Percentiles rank a stretch among this genome's conserved stretches.
Conservation (phyloP, 1,140 invertebrate species). For the Linepithema humile region DNA sequence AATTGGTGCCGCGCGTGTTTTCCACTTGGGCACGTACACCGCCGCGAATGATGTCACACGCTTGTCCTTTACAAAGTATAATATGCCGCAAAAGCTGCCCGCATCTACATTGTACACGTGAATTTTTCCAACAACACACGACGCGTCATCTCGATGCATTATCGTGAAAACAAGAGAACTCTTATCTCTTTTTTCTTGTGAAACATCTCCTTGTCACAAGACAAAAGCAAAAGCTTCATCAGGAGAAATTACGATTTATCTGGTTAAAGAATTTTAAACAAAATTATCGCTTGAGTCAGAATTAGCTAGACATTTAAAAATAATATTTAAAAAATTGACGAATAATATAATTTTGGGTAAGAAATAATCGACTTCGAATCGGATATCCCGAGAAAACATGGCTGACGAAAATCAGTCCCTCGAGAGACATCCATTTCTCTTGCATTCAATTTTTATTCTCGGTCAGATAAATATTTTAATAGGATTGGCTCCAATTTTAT, state of each 20-base stretch:
- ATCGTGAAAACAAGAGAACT: slow-evolving; percentile 1
- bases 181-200: background rate
- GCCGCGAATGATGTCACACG: slow-evolving; percentile 75
- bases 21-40: slow-evolving; percentile 79
- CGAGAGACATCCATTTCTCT: too few species aligned
- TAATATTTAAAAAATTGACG: background rate
- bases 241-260: too few species aligned
- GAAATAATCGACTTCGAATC: background rate
- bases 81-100: slow-evolving; percentile 43
- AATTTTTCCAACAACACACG: background rate
- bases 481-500: background rate
- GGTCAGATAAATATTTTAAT: slow-evolving; percentile 19
- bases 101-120: background rate
- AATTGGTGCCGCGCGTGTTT: slow-evolving; percentile 78
- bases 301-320: too few species aligned
- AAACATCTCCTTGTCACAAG: background rate
- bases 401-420: background rate
- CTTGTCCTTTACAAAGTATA: slow-evolving; percentile 65
- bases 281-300: too few species aligned
- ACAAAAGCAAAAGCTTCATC: background rate
- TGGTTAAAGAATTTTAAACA: too few species aligned
- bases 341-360: background rate
- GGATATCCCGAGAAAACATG: background rate
- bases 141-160: background rate
- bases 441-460: background rate